Evolutionary conservation across 2,113 vertebrate species (phyloP).

Genomic region (Neofelis nebulosa): DNA sequence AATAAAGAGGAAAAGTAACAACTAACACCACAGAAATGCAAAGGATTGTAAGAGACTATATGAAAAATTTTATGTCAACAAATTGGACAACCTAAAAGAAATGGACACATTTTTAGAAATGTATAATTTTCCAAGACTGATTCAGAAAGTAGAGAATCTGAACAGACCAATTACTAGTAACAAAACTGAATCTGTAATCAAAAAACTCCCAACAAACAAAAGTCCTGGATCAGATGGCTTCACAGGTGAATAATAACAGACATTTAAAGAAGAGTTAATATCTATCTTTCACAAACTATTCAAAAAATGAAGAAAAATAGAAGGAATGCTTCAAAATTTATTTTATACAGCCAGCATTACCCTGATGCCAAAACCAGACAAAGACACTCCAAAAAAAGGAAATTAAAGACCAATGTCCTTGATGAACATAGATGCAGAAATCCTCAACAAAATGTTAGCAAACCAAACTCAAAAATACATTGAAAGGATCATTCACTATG

Average conservation of each 20-base stretch:
- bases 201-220: background rate
- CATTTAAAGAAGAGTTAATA: background rate
- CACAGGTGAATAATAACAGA: background rate
- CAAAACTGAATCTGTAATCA: background rate
- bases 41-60: background rate
- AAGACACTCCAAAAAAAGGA: background rate
- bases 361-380: background rate
- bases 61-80: background rate
- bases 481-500: background rate
- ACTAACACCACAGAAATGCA: background rate
- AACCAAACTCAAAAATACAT: background rate
- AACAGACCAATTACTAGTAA: background rate
- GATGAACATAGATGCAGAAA: background rate
- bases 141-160: background rate
- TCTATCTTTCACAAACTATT: background rate
- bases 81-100: background rate
- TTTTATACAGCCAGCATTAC: background rate
- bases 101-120: background rate
- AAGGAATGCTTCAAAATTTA: background rate
- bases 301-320: background rate
- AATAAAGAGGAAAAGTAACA: background rate
- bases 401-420: background rate
- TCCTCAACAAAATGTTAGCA: background rate
- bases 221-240: background rate
- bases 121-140: background rate